phyloP scores from a whole-genome alignment of 2,888 invertebrate genomes.

The Acrocyrtus sp. region DNA sequence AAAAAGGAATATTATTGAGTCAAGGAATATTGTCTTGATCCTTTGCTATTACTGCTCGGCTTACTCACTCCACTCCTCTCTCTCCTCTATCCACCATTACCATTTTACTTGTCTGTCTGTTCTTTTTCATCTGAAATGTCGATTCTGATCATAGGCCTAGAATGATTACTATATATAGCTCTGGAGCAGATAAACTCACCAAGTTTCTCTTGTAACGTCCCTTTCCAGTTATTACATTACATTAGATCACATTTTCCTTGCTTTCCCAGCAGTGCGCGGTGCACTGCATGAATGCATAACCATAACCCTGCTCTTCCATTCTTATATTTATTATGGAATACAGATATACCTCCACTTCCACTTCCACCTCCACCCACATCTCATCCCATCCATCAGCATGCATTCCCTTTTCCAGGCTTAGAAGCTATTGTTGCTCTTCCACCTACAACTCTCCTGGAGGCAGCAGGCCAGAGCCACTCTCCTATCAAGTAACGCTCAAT shows the following conservation, averaged over 20 bases:
- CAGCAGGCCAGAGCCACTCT: no score
- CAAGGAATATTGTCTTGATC: conserved; percentile 40
- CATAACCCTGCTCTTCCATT: background rate
- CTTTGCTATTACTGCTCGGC: conserved; percentile 24
- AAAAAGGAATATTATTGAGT: conserved; percentile 30
- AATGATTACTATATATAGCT: no score
- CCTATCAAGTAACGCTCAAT: conserved; percentile 20
- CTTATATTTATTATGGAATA: background rate
- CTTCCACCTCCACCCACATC: no score
- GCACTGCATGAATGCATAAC: conserved; percentile 2
- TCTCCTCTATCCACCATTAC: background rate
- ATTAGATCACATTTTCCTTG: background rate
- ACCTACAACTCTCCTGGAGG: conserved; percentile 16
- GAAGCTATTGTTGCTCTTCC: no score
- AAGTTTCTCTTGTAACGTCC: no score
- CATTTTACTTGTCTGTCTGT: conserved; percentile 4
- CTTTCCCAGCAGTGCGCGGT: no score
- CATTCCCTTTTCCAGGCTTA: no score
- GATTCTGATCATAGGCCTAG: no score
- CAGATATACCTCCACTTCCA: no score
- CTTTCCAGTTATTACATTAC: conserved; percentile 1
- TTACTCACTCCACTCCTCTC: conserved; percentile 12
- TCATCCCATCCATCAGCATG: no score
- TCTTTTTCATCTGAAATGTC: no score
- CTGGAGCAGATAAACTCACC: no score